phyloP scores from a whole-genome alignment of 1,140 invertebrate species.

The Anastrepha obliqua region DNA sequence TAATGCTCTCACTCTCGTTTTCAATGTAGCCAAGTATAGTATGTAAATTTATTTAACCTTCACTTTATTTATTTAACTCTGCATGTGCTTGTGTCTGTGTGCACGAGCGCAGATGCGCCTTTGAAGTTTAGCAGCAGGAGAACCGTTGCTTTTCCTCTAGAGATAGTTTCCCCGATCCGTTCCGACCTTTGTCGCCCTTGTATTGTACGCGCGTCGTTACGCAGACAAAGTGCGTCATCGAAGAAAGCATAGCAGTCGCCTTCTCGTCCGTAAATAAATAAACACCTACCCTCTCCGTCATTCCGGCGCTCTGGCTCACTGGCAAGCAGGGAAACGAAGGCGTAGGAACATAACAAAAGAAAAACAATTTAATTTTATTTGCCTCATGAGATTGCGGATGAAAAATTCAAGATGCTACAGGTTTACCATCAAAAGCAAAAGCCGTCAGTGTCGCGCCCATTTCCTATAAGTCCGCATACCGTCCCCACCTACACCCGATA shows the following conservation, averaged over 20 bases:
- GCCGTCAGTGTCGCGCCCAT: not conserved
- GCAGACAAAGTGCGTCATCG: constrained; percentile 22
- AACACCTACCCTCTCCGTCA: not conserved
- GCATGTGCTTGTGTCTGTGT: not conserved
- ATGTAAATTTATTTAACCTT: not conserved
- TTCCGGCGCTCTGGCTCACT: too few species aligned
- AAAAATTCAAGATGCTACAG: constrained; percentile 59
- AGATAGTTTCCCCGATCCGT: not conserved
- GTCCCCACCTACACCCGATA: not conserved
- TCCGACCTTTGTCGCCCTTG: not conserved
- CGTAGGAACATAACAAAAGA: not conserved
- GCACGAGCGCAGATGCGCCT: not conserved
- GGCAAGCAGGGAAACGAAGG: not conserved
- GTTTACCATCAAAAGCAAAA: constrained; percentile 39
- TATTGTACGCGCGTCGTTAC: not conserved
- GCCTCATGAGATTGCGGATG: constrained; percentile 65
- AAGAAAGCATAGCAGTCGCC: not conserved
- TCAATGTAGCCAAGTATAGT: not conserved
- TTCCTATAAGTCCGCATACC: not conserved
- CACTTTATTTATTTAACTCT: not conserved
- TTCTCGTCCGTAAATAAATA: constrained; percentile 13
- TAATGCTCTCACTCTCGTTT: not conserved
- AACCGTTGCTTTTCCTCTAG: not conserved
- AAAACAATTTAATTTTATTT: constrained; percentile 72
- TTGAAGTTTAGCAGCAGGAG: too few species aligned